Conservation (phyloP, 2,888 invertebrate species). For the Epirrita christyi region DNA sequence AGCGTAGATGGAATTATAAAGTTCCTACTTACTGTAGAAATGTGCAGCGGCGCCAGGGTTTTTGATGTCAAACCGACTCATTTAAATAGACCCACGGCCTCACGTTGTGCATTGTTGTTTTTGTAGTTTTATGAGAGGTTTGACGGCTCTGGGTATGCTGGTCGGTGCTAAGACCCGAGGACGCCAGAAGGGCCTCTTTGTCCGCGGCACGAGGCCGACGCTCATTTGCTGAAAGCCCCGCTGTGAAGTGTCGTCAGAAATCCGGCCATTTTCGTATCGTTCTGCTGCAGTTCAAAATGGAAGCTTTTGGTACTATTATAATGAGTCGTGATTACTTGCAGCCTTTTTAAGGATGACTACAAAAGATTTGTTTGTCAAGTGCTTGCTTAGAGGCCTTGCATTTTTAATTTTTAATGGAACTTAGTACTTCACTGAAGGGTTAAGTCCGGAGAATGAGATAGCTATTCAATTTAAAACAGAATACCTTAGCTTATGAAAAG, state of each 20-base stretch:
- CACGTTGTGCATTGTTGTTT: conserved; percentile 45
- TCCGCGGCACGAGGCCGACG: conserved; percentile 61
- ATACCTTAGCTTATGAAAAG: no score
- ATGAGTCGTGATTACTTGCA: conserved; percentile 26
- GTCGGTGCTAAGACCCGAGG: conserved; percentile 49
- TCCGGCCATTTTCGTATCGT: conserved; percentile 61
- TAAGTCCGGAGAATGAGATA: neutral
- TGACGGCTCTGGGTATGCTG: conserved; percentile 42
- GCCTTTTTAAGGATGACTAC: conserved; percentile 10
- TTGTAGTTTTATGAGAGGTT: conserved; percentile 38
- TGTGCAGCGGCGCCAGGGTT: conserved; percentile 51
- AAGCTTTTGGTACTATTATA: conserved; percentile 39
- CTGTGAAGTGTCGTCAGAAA: conserved; percentile 66
- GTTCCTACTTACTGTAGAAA: conserved; percentile 47
- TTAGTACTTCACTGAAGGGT: neutral
- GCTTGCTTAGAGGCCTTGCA: neutral
- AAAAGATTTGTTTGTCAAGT: conserved; percentile 10
- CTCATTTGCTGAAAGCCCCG: conserved; percentile 76
- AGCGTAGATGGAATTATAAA: conserved; percentile 14
- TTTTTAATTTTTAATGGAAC: neutral
- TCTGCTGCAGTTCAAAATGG: conserved; percentile 51
- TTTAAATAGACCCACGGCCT: conserved; percentile 50
- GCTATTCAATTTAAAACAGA: neutral
- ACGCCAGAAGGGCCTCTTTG: conserved; percentile 66
- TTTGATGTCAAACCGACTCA: conserved; percentile 45